Conservation (phyloP, 2,113 vertebrate species). For the Cyanistes caeruleus region DNA sequence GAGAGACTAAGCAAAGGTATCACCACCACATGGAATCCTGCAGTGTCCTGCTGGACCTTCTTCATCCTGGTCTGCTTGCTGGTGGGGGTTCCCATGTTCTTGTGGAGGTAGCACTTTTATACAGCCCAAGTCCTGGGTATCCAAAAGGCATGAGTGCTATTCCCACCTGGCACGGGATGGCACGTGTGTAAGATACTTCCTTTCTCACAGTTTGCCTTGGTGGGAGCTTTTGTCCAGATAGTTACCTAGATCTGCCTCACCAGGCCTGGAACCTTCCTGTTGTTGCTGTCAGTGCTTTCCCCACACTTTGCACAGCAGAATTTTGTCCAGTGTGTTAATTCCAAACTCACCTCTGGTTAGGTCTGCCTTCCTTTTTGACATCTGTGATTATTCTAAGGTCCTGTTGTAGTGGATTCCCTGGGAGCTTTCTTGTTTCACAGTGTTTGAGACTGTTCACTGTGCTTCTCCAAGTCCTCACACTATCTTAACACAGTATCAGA, state of each 20-base stretch:
- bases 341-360: background rate
- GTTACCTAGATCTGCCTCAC: background rate
- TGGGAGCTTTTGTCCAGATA: background rate
- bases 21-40: background rate
- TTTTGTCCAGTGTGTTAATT: background rate
- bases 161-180: rapidly evolving
- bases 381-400: background rate
- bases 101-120: background rate
- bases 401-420: background rate
- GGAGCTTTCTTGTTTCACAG: background rate
- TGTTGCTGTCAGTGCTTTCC: background rate
- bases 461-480: background rate
- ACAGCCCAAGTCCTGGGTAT: background rate
- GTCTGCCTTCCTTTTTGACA: background rate
- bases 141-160: rapidly evolving
- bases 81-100: background rate
- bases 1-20: background rate
- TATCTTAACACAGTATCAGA: background rate
- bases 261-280: background rate
- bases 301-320: background rate
- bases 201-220: background rate
- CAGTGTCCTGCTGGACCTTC: too few species aligned
- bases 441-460: background rate
- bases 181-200: background rate
- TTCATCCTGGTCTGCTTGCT: background rate